Evolutionary conservation across 2,113 vertebrate species (phyloP).

Genomic region (Montifringilla adamsi): DNA sequence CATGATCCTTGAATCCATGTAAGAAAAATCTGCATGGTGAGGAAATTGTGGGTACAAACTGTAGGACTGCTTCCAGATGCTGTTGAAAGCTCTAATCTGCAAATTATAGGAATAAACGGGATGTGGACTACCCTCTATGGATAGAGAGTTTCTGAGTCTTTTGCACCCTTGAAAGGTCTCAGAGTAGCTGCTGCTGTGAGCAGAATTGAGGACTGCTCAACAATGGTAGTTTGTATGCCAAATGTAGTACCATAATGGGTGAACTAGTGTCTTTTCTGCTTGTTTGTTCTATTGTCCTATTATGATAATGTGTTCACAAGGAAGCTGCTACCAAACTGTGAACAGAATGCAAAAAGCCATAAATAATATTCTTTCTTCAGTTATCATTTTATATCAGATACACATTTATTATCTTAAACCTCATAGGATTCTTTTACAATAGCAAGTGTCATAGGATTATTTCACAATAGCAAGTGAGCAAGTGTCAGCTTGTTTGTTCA

Average conservation of each 20-base stretch:
- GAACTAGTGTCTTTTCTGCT: background rate
- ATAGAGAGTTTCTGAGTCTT: background rate
- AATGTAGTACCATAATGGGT: background rate
- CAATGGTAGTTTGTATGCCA: background rate
- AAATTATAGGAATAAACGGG: background rate
- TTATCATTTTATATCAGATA: background rate
- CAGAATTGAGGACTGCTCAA: background rate
- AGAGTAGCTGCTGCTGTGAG: background rate
- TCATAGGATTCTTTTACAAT: background rate
- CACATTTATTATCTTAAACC: background rate
- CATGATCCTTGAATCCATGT: fast-evolving
- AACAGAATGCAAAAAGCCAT: background rate
- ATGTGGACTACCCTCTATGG: background rate
- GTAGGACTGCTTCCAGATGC: background rate
- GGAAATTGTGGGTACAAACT: background rate
- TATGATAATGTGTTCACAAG: background rate
- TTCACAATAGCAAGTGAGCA: background rate
- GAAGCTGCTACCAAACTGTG: background rate
- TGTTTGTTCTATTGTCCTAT: background rate
- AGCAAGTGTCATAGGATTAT: background rate
- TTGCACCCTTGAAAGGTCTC: background rate
- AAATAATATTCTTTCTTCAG: background rate
- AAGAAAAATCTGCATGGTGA: background rate
- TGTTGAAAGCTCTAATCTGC: background rate
- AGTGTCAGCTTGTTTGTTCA: background rate